Evolutionary conservation across 1,140 invertebrate genomes (phyloP).

Genomic region (Calliopsis andreniformis): DNA sequence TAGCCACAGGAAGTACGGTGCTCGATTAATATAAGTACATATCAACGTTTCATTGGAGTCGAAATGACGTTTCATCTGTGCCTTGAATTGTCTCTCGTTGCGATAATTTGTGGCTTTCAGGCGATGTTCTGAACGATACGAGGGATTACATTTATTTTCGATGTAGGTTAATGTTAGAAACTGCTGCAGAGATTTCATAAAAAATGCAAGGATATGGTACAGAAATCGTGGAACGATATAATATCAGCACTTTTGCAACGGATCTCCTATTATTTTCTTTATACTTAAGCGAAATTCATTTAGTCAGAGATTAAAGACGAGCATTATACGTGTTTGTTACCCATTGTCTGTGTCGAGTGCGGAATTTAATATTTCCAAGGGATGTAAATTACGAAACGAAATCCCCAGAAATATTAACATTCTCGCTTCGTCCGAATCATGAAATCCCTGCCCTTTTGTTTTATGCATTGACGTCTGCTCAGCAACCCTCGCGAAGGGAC

Average conservation of each 20-base stretch:
- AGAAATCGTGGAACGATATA: too few species aligned
- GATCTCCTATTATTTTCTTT: too few species aligned
- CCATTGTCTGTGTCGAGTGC: not conserved
- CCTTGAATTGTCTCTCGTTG: not conserved
- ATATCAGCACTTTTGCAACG: too few species aligned
- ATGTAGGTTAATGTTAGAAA: too few species aligned
- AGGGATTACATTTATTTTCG: too few species aligned
- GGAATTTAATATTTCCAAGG: conserved; percentile 3
- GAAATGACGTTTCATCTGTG: conserved; percentile 33
- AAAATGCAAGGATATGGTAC: too few species aligned
- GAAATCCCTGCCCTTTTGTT: not conserved
- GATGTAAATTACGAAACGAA: conserved; percentile 2
- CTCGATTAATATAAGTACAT: conserved; percentile 60
- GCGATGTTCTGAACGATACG: too few species aligned
- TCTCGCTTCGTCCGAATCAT: not conserved
- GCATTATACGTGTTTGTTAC: not conserved
- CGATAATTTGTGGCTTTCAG: not conserved
- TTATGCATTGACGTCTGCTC: not conserved
- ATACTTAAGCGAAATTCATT: too few species aligned
- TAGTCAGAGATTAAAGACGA: not conserved
- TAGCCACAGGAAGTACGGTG: conserved; percentile 32
- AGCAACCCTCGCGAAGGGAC: too few species aligned
- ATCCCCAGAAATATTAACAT: conserved; percentile 31
- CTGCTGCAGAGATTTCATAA: too few species aligned
- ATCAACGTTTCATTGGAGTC: conserved; percentile 42